A percentile compares a stretch with the other conserved stretches of the same genome.
Conservation (phyloP, 2,113 vertebrate species). For the Platysteira castanea region DNA sequence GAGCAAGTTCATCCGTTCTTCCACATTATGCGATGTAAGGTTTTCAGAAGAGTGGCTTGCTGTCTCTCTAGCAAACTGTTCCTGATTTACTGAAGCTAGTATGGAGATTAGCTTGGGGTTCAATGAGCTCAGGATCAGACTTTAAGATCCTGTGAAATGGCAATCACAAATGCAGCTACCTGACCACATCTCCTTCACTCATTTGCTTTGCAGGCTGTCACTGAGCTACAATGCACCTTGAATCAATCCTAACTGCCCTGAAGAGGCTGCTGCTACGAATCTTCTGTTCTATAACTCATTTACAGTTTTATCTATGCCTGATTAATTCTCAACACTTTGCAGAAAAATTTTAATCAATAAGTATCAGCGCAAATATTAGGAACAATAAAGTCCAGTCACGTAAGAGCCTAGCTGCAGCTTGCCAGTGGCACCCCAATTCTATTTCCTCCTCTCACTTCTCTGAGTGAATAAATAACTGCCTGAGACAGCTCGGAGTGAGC, state of each 20-base stretch:
- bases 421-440: conserved; percentile 17
- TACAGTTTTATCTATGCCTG: neutral
- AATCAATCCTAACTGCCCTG: neutral
- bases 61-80: neutral
- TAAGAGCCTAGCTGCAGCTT: neutral
- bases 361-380: neutral
- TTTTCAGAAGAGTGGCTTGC: neutral
- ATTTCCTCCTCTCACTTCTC: conserved; percentile 18
- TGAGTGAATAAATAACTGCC: conserved; percentile 55
- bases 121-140: neutral
- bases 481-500: conserved; percentile 32
- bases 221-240: neutral
- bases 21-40: neutral
- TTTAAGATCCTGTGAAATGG: neutral
- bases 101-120: neutral
- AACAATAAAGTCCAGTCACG: neutral
- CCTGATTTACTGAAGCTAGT: neutral
- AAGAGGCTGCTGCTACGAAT: neutral
- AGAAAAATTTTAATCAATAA: neutral
- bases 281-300: neutral
- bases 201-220: neutral
- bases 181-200: neutral
- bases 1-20: neutral
- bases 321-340: neutral
- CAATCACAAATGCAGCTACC: neutral